phyloP scores from a whole-genome alignment of 1,140 invertebrate genomes.

The Lamellibrachia luymesi region DNA sequence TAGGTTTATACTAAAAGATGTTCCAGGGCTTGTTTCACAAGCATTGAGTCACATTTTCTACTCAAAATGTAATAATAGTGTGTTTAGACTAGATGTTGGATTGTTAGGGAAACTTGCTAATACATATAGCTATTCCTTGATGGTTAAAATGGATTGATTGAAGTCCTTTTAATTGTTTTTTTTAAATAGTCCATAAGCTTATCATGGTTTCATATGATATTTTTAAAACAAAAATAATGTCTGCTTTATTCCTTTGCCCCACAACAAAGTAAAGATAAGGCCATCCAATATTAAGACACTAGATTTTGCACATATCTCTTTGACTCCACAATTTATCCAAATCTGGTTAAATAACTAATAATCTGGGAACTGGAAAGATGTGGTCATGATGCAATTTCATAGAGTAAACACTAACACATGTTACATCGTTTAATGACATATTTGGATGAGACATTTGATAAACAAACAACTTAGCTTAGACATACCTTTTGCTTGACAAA shows the following conservation, averaged over 20 bases:
- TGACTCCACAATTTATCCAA: neutral
- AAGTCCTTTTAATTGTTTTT: neutral
- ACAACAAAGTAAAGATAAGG: neutral
- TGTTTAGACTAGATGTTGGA: neutral
- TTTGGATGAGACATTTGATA: neutral
- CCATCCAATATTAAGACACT: neutral
- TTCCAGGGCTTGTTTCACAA: too few species aligned
- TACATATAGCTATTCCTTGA: neutral
- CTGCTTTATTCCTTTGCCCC: neutral
- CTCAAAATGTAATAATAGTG: too few species aligned
- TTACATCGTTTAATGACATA: neutral
- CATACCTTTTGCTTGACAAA: neutral
- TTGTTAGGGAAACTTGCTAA: neutral
- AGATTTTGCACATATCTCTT: neutral
- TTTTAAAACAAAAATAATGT: neutral
- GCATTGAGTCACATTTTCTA: too few species aligned
- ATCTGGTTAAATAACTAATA: neutral
- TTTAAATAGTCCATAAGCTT: neutral
- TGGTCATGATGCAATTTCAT: neutral
- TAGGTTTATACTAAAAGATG: too few species aligned
- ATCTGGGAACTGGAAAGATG: neutral
- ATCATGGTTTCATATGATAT: neutral
- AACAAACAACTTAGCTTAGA: neutral
- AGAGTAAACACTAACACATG: neutral
- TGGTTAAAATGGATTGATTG: neutral